phyloP scores from a whole-genome alignment of 2,797 vertebrate species.

The Notolepis coatsorum region DNA sequence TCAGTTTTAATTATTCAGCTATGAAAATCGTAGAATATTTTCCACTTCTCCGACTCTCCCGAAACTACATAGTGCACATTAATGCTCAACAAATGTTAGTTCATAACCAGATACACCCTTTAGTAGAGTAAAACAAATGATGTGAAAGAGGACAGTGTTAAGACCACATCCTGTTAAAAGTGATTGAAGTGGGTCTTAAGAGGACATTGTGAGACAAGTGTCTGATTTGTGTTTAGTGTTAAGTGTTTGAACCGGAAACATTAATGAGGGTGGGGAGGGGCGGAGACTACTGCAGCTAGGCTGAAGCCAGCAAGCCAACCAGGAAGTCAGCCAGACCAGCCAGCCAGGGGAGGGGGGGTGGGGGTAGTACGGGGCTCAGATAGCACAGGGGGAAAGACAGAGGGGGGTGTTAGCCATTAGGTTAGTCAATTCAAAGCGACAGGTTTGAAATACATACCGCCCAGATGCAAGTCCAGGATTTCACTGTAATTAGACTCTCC shows the following conservation, averaged over 20 bases:
- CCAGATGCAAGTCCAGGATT: slow-evolving; percentile 99
- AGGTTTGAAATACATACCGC: slow-evolving; percentile 99
- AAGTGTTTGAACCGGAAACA: slow-evolving; percentile 45
- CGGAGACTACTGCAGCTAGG: slow-evolving; percentile 39
- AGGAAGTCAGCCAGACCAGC: no score
- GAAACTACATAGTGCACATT: no score
- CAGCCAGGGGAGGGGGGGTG: neutral
- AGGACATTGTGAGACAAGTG: slow-evolving; percentile 43
- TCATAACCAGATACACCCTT: no score
- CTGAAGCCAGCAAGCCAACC: slow-evolving; percentile 28
- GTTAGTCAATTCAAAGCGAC: slow-evolving; percentile 83
- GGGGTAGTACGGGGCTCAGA: slow-evolving; percentile 55
- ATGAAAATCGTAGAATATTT: no score
- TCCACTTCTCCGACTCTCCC: no score
- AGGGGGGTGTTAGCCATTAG: slow-evolving; percentile 86
- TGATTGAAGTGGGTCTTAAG: slow-evolving; percentile 61
- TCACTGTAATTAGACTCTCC: slow-evolving; percentile 99
- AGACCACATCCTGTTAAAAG: slow-evolving; percentile 20
- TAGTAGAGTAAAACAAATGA: neutral
- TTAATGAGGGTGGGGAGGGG: neutral
- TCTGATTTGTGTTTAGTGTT: slow-evolving; percentile 61
- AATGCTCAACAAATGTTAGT: no score
- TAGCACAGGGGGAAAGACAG: slow-evolving; percentile 58
- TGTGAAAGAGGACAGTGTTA: neutral
- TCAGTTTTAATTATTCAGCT: no score